Base-by-base conservation (phyloP, 2,797 vertebrate species). In the Mus minutoides region DNA sequence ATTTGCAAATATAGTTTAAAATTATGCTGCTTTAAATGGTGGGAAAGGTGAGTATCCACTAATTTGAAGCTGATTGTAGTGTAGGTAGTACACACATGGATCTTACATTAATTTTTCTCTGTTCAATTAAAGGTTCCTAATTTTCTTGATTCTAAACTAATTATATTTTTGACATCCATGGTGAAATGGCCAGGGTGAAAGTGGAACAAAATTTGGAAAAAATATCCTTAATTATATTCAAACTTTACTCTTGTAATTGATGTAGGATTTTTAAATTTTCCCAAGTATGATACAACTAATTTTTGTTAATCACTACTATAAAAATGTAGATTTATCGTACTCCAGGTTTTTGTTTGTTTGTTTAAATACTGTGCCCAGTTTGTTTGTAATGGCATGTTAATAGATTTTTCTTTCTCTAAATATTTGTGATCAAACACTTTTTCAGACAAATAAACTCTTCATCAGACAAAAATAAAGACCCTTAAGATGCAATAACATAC, bases 171-270 rank as follows among this genome's bases (percentile, higher is more conserved):
- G 37, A 86, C 2, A 31, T 86, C 9, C 58, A 49, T 58, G 34
- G 71, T 49, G 82, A 94, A 91, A 92, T 82, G 54, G 21, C 10
- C 40, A 12, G 54, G n/a, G 62, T 29, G 7, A 94, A 87, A 92
- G 67, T 69, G 14, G 3, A 1, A 86, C 29, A 49, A 8, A 75
- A 79, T 67, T 83, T 40, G 37, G 64, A 80, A 94, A 64, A 94
- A 40, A 40, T 67, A 56, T 46, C 29, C 8, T 2, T 17, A 46
- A 10, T 14, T 46, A 84, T 94, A 84, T 46, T 94, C 19, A 92
- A 26, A 78, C n/a, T 29, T n/a, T 73, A 46, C 73, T 94, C 6
- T 60, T 54, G 9, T 40, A 29, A 40, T 43, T 60, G 6, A 1
- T 10, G 24, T 80, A 10, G 21, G 1, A 9, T 46, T 26, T 43